Conservation (phyloP, 2,888 invertebrate genomes). For the Monochamus alternatus region DNA sequence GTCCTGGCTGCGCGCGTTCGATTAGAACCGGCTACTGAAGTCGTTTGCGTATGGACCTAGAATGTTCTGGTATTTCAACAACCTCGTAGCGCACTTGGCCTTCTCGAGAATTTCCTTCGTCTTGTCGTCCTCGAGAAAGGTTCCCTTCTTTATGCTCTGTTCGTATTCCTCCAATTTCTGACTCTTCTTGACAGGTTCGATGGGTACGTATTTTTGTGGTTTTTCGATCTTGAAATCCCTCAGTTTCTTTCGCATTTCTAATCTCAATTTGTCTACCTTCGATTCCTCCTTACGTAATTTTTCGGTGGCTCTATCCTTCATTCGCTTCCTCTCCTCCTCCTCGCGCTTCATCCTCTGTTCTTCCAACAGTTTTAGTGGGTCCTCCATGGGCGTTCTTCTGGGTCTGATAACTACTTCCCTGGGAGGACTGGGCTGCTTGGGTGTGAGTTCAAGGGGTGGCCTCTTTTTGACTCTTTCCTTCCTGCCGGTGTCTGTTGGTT, state of each 20-base stretch:
- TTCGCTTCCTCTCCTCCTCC: constrained; percentile 66
- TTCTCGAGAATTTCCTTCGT: constrained; percentile 67
- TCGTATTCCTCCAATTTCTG: constrained; percentile 66
- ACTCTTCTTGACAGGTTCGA: constrained; percentile 67
- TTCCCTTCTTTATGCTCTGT: constrained; percentile 66
- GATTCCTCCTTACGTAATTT: constrained; percentile 65
- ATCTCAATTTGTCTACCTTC: constrained; percentile 64
- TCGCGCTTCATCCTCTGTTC: constrained; percentile 62
- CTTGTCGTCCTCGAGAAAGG: constrained; percentile 68
- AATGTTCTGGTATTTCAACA: constrained; percentile 63
- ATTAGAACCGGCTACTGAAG: constrained; percentile 59
- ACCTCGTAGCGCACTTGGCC: constrained; percentile 63
- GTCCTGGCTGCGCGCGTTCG: constrained; percentile 44
- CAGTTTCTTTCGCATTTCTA: constrained; percentile 66
- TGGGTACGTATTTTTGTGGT: constrained; percentile 64
- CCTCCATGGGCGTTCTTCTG: constrained; percentile 61
- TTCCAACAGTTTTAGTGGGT: constrained; percentile 62
- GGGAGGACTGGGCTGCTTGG: constrained; percentile 55
- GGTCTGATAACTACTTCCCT: constrained; percentile 56
- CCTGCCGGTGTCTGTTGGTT: constrained; percentile 60
- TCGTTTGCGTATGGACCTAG: constrained; percentile 59
- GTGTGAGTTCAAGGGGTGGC: constrained; percentile 52
- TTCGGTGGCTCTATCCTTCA: constrained; percentile 64
- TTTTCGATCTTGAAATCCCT: constrained; percentile 65
- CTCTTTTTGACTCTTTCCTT: constrained; percentile 65